Evolutionary conservation across 1,140 invertebrate genomes (phyloP).

Genomic region (Drosophila triauraria): DNA sequence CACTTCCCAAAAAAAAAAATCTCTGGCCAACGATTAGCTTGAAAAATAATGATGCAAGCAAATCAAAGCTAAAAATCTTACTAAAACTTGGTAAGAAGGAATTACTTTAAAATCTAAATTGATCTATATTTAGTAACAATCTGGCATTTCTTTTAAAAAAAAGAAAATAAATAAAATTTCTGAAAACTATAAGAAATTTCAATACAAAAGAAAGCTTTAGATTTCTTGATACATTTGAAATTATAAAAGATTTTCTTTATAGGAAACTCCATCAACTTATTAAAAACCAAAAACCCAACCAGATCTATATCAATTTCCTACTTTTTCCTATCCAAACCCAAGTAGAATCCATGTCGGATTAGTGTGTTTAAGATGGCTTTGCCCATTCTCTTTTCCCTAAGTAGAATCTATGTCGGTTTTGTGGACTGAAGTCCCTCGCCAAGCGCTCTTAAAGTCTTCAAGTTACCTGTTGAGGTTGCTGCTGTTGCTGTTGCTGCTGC

Average conservation of each 20-base stretch:
- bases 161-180: not conserved
- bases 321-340: not conserved
- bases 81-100: not conserved
- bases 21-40: slow-evolving; percentile 38
- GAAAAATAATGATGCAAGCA: slow-evolving; percentile 50
- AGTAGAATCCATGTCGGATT: slow-evolving; percentile 12
- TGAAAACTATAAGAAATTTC: no score
- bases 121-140: no score
- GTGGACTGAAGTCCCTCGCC: slow-evolving; percentile 18
- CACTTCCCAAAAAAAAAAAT: slow-evolving; percentile 36
- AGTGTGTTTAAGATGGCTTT: slow-evolving; percentile 12
- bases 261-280: not conserved
- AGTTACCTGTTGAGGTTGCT: slow-evolving; percentile 44
- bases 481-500: slow-evolving; percentile 18
- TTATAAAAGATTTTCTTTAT: not conserved
- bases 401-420: slow-evolving; percentile 49
- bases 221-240: not conserved
- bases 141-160: no score
- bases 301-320: not conserved
- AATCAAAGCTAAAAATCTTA: slow-evolving; percentile 29
- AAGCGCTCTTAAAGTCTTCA: slow-evolving; percentile 47
- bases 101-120: not conserved
- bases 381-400: slow-evolving; percentile 13
- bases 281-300: not conserved
- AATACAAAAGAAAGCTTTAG: not conserved